Conservation (phyloP, 1,140 invertebrate species). For the Phocides pigmalion region DNA sequence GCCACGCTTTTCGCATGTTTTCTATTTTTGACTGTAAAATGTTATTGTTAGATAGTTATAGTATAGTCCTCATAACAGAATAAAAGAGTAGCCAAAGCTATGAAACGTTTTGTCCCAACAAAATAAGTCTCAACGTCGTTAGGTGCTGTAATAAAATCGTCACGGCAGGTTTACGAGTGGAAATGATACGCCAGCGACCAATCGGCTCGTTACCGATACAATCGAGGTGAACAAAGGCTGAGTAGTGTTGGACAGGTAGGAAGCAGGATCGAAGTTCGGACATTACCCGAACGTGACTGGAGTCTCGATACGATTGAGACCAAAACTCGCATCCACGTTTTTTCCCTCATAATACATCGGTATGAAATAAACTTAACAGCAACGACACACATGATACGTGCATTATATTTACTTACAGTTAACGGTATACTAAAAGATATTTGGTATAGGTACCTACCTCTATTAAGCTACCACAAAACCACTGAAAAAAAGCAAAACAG, state of each 20-base stretch:
- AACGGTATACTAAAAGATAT: too few relatives aligned
- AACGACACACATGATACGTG: neutral
- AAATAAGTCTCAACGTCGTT: conserved; percentile 32
- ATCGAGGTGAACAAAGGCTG: conserved; percentile 40
- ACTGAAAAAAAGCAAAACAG: too few relatives aligned
- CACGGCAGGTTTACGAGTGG: conserved; percentile 51
- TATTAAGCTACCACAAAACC: too few relatives aligned
- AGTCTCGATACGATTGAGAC: conserved; percentile 17
- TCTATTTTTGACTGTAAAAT: conserved; percentile 27
- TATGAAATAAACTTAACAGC: neutral
- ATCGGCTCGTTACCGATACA: conserved; percentile 54
- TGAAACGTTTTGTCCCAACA: conserved; percentile 36
- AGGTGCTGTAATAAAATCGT: conserved; percentile 52
- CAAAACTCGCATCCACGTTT: neutral
- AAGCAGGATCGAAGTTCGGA: conserved; percentile 46
- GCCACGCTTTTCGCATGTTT: conserved; percentile 79
- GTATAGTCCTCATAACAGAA: too few relatives aligned
- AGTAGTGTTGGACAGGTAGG: conserved; percentile 50
- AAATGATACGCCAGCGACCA: conserved; percentile 46
- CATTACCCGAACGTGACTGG: conserved; percentile 50
- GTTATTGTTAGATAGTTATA: conserved; percentile 11
- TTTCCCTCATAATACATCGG: neutral
- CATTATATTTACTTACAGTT: too few relatives aligned
- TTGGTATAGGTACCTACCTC: too few relatives aligned
- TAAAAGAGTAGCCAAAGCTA: neutral